Evolutionary conservation across 1,140 invertebrate genomes (phyloP).

Genomic region (Campoletis sonorensis): DNA sequence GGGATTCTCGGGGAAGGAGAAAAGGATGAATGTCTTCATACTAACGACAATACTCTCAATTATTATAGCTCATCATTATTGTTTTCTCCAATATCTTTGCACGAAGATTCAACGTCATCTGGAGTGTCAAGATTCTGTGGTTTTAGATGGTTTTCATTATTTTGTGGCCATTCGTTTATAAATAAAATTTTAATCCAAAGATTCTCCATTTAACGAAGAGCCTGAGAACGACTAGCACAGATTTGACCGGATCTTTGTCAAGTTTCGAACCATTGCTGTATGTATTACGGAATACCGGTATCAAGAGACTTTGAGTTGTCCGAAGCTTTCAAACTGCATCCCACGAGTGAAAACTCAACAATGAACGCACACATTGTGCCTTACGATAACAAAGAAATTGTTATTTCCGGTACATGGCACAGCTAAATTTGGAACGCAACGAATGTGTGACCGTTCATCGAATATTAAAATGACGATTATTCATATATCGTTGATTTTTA

Average conservation of each 20-base stretch:
- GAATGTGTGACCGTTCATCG: not conserved
- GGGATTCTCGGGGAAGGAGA: not conserved
- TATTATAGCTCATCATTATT: not conserved
- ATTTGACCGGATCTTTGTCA: conserved; percentile 25
- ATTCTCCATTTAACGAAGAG: too few species aligned
- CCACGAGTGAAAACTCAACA: conserved; percentile 39
- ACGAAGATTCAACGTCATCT: too few species aligned
- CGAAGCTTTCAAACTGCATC: conserved; percentile 43
- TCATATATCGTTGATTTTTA: not conserved
- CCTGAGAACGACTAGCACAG: not conserved
- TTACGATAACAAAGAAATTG: conserved; percentile 23
- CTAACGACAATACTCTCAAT: not conserved
- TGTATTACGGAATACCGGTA: conserved; percentile 29
- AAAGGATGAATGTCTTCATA: not conserved
- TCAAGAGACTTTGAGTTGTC: not conserved
- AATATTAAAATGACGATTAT: conserved; percentile 8
- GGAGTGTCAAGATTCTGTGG: too few species aligned
- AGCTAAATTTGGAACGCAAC: not conserved
- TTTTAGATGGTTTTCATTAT: too few species aligned
- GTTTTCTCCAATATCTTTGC: too few species aligned
- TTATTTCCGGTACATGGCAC: not conserved
- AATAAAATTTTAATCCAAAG: too few species aligned
- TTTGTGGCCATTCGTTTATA: too few species aligned
- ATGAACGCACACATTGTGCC: conserved; percentile 13
- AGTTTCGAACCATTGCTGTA: not conserved